Conservation (phyloP, 2,113 vertebrate species). For the Chloropsis hardwickii region DNA sequence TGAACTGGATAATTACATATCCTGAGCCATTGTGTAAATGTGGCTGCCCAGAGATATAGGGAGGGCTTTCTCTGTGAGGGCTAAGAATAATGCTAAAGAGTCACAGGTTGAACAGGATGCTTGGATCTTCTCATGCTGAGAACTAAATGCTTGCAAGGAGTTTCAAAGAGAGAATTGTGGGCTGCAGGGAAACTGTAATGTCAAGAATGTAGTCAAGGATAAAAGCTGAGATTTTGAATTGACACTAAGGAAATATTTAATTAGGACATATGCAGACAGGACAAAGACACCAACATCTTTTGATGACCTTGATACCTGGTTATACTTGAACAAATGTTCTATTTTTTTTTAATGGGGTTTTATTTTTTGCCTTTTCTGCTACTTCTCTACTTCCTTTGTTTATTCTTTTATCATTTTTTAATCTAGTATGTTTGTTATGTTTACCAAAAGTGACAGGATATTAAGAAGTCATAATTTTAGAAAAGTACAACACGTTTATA, state of each 20-base stretch:
- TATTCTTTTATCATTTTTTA: not conserved
- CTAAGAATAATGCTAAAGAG: not conserved
- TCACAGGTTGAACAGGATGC: not conserved
- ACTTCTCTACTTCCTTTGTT: not conserved
- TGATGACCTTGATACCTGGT: not conserved
- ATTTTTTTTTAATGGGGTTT: not conserved
- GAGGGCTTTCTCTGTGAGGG: not conserved
- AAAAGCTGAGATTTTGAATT: not conserved
- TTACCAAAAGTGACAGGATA: not conserved
- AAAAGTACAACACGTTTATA: not conserved
- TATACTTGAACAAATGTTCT: not conserved
- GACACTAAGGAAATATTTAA: not conserved
- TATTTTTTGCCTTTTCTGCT: not conserved
- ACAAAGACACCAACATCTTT: not conserved
- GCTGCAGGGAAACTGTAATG: not conserved
- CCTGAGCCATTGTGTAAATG: not conserved
- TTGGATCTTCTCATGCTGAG: not conserved
- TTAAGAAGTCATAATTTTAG: not conserved
- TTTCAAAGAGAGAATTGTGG: not conserved
- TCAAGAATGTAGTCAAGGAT: not conserved
- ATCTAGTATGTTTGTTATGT: rapidly evolving
- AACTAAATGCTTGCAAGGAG: not conserved
- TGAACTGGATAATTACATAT: not conserved
- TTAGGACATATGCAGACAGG: not conserved
- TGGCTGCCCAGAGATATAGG: not conserved